These are phyloP conservation scores for Dromiciops gliroides DNA, from an alignment of 2,113 vertebrate genomes.

Conservation along the genomic window DNA sequence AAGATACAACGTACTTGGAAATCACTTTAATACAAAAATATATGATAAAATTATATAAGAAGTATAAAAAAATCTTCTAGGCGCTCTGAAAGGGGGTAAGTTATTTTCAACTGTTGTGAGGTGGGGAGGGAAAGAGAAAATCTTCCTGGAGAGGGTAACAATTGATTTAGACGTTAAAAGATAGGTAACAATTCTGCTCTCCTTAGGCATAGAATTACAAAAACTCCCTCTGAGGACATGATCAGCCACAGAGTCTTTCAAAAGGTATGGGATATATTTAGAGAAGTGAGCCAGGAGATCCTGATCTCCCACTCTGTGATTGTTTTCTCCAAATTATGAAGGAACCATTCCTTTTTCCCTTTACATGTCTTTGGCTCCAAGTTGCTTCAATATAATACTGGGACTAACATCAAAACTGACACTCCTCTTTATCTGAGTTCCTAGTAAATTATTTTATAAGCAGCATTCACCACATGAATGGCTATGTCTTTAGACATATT, in stretches of 20 bases:
- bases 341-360: neutral
- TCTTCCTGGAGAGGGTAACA: neutral
- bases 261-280: neutral
- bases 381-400: neutral
- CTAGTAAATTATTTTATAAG: neutral
- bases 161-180: neutral
- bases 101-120: neutral
- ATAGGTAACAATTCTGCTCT: neutral
- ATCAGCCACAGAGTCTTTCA: neutral
- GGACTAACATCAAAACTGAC: neutral
- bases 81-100: neutral
- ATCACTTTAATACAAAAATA: neutral
- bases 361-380: neutral
- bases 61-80: neutral
- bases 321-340: neutral
- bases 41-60: neutral
- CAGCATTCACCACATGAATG: neutral
- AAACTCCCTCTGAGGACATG: neutral
- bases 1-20: no score
- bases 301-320: neutral
- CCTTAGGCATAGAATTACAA: neutral
- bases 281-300: neutral
- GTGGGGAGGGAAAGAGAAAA: neutral
- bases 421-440: neutral
- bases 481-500: neutral